phyloP scores from a whole-genome alignment of 2,113 vertebrate genomes.

The Murina feae region DNA sequence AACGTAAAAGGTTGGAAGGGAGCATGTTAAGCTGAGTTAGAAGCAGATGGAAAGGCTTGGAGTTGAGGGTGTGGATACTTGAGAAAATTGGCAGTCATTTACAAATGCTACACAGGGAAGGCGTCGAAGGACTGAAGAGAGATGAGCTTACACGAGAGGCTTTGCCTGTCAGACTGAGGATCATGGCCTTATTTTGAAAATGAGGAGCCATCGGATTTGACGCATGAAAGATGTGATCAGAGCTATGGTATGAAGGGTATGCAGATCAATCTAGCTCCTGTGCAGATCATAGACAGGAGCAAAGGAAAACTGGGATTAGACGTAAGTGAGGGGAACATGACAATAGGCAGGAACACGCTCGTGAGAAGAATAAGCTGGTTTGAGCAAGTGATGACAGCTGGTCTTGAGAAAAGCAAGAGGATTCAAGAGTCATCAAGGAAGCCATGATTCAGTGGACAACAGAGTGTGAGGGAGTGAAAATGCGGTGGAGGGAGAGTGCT shows the following conservation, averaged over 20 bases:
- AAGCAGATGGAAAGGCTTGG: neutral
- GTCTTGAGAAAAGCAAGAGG: neutral
- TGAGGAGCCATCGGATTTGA: neutral
- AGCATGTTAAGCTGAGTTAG: neutral
- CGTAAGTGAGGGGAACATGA: neutral
- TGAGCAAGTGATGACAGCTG: neutral
- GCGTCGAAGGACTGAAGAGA: neutral
- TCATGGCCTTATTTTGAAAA: neutral
- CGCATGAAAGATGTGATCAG: neutral
- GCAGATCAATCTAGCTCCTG: neutral
- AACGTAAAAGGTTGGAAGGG: neutral
- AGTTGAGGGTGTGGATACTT: neutral
- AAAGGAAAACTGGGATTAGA: neutral
- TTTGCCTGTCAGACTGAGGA: neutral
- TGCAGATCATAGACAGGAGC: neutral
- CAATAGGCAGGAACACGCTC: neutral
- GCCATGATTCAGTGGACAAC: neutral
- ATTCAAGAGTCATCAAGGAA: neutral
- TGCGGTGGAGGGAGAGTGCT: neutral
- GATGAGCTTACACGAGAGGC: neutral
- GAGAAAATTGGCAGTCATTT: neutral
- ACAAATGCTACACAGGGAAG: neutral
- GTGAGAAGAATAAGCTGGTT: neutral
- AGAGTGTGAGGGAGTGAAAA: neutral
- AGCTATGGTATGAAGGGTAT: neutral